phyloP scores from a whole-genome alignment of 2,113 vertebrate species.

The Myrmecophaga tridactyla region DNA sequence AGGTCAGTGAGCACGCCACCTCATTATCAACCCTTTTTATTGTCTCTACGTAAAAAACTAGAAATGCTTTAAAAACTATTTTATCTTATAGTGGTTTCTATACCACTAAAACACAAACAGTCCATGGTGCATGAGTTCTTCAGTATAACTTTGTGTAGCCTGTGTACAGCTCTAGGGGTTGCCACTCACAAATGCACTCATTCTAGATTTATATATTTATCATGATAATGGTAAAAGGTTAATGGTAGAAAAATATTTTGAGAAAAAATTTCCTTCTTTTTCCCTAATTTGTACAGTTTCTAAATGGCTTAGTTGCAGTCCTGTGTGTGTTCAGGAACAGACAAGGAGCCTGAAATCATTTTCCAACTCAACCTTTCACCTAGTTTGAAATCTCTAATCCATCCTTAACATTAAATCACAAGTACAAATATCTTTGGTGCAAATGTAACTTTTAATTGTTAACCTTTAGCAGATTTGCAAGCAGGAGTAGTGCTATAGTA shows the following conservation, averaged over 20 bases:
- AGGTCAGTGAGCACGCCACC: not conserved
- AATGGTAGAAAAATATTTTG: not conserved
- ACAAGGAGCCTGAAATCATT: not conserved
- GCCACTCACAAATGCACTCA: accelerated
- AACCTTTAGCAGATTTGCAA: not conserved
- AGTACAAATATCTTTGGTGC: not conserved
- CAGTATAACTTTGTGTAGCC: too few species aligned
- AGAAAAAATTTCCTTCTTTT: not conserved
- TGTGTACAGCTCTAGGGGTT: accelerated
- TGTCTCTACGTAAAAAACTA: not conserved
- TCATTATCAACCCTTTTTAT: not conserved
- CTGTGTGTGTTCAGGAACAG: not conserved
- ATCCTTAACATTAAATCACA: not conserved
- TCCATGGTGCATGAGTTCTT: not conserved
- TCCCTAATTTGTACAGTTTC: not conserved
- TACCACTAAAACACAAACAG: not conserved
- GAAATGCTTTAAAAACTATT: not conserved
- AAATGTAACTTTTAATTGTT: not conserved
- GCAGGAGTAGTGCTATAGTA: not conserved
- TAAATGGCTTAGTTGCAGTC: not conserved
- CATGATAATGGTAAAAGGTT: not conserved
- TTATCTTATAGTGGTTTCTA: not conserved
- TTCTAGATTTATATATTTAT: not conserved
- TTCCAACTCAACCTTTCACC: not conserved
- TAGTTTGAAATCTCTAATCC: not conserved